A percentile compares a stretch with the other conserved stretches of the same genome.
Conservation (phyloP, 92 coral and sea anemone species). For the Phenganax stokvisi region DNA sequence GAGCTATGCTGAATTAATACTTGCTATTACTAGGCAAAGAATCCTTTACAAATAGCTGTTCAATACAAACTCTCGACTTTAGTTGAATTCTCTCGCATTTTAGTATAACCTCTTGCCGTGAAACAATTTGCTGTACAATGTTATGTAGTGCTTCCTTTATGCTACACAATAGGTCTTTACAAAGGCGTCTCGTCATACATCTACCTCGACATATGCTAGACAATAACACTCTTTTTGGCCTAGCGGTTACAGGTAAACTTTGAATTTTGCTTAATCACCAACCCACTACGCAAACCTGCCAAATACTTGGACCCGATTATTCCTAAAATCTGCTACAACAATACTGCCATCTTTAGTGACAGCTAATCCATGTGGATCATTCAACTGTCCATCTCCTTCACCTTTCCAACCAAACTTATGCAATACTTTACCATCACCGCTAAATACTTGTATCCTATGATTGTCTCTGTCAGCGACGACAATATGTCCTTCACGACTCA, state of each 20-base stretch:
- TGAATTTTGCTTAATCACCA: conserved; percentile 5
- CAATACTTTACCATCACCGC: conserved; percentile 85
- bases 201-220: too few relatives aligned
- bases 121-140: too few relatives aligned
- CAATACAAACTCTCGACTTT: too few relatives aligned
- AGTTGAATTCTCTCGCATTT: too few relatives aligned
- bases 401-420: conserved; percentile 96
- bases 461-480: conserved; percentile 97
- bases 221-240: too few relatives aligned
- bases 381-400: conserved; percentile 96
- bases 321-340: conserved; percentile 91
- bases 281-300: conserved; percentile 51
- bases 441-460: conserved; percentile 90
- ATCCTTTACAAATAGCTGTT: too few relatives aligned
- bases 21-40: too few relatives aligned
- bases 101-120: too few relatives aligned
- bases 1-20: too few relatives aligned
- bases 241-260: too few relatives aligned
- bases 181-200: not conserved
- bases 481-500: conserved; percentile 85
- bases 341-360: conserved; percentile 89
- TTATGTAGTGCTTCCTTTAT: too few relatives aligned
- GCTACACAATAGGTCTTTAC: not conserved
- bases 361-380: conserved; percentile 96
- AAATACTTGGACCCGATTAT: conserved; percentile 84